Percentiles rank a stretch among this genome's conserved stretches.
Conservation (phyloP, 2,797 vertebrate genomes). For the Cygnus olor region DNA sequence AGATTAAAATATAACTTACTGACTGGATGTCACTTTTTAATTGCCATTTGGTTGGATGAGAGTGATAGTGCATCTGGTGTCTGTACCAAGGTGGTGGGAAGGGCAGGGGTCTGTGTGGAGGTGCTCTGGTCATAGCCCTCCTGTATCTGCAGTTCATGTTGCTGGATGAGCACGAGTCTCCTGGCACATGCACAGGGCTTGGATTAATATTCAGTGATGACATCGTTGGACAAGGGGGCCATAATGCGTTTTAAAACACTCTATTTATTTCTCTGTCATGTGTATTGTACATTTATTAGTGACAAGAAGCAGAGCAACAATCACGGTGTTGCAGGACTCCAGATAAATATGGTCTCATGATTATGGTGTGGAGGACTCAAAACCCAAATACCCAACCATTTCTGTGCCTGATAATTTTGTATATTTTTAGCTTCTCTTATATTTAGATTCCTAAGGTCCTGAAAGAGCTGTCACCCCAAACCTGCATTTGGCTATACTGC, state of each 20-base stretch:
- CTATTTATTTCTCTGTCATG: slow-evolving; percentile 45
- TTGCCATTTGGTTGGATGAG: accelerated
- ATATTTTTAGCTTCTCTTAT: slow-evolving; percentile 62
- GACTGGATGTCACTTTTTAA: not conserved
- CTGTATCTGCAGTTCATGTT: slow-evolving; percentile 28
- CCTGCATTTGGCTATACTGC: slow-evolving; percentile 30
- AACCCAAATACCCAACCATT: slow-evolving; percentile 43
- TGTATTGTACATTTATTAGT: slow-evolving; percentile 51
- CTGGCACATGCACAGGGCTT: slow-evolving; percentile 39
- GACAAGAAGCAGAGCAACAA: slow-evolving; percentile 41
- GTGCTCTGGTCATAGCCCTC: not conserved
- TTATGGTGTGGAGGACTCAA: slow-evolving; percentile 4
- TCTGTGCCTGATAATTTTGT: slow-evolving; percentile 27
- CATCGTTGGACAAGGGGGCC: slow-evolving; percentile 50
- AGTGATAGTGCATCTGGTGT: not conserved
- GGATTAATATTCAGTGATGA: slow-evolving; percentile 21
- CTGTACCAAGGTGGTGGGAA: not conserved
- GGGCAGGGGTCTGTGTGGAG: not conserved
- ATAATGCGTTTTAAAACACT: slow-evolving; percentile 51
- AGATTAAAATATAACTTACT: accelerated
- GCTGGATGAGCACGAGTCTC: slow-evolving; percentile 8
- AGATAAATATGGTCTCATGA: not conserved
- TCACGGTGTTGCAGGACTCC: not conserved
- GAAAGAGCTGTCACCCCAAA: slow-evolving; percentile 50
- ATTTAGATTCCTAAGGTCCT: slow-evolving; percentile 55